A percentile compares a stretch with the other conserved stretches of the same genome.
Conservation (phyloP, 1,140 invertebrate species). For the Drosophila parvula region DNA sequence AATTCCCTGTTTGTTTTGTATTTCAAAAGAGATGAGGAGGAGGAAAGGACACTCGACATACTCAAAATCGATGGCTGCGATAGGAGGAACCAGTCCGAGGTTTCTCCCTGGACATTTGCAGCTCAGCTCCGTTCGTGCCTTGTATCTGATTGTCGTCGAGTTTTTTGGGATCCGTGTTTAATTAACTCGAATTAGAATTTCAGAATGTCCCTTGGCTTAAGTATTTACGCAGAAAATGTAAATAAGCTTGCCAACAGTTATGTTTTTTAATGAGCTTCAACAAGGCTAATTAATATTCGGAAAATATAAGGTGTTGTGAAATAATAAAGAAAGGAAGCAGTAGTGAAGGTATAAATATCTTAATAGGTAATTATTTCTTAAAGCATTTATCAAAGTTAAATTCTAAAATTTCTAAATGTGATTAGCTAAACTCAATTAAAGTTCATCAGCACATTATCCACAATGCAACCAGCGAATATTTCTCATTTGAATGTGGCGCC, state of each 20-base stretch:
- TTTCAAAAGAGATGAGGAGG: constrained; percentile 8
- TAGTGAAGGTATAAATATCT: no score
- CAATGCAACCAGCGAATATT: constrained; percentile 43
- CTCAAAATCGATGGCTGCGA: constrained; percentile 78
- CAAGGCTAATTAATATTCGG: constrained; percentile 5
- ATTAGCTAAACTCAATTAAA: not conserved
- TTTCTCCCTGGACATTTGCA: constrained; percentile 48
- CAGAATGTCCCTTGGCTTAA: constrained; percentile 28
- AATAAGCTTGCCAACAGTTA: constrained; percentile 18
- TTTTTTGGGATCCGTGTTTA: constrained; percentile 60
- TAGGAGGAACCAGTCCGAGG: constrained; percentile 60
- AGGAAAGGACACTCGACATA: constrained; percentile 68
- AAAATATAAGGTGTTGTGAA: not conserved
- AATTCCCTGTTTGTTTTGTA: constrained; percentile 17
- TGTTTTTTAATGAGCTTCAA: constrained; percentile 43
- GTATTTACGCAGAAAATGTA: constrained; percentile 42
- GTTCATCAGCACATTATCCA: constrained; percentile 22
- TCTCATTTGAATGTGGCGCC: constrained; percentile 46
- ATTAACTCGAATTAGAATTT: constrained; percentile 80
- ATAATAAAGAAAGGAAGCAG: not conserved
- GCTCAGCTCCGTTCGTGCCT: constrained; percentile 57
- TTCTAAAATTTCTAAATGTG: not conserved
- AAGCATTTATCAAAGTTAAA: not conserved
- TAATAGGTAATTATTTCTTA: not conserved
- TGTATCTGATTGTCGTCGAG: constrained; percentile 67